Percentiles rank a stretch among this genome's conserved stretches.
Evolutionary conservation across 2,113 vertebrate species (phyloP).

Genomic region (Todiramphus chloris): DNA sequence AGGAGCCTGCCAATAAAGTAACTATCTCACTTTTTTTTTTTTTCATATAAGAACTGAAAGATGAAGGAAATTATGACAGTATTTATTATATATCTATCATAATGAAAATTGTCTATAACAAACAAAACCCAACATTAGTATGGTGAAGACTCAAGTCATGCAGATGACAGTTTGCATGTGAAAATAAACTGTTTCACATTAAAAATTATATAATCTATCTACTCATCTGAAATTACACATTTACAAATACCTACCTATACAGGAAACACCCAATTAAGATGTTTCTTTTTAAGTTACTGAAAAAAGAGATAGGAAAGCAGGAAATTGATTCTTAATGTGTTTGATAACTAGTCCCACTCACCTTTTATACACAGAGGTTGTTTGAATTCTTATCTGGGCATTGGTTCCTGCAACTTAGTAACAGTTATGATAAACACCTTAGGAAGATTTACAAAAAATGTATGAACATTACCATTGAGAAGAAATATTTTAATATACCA

Average conservation of each 20-base stretch:
- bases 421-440: neutral
- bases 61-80: neutral
- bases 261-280: neutral
- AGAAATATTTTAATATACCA: neutral
- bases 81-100: neutral
- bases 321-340: neutral
- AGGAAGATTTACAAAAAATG: neutral
- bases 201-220: neutral
- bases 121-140: neutral
- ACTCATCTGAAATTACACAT: neutral
- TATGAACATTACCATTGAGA: neutral
- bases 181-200: neutral
- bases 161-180: neutral
- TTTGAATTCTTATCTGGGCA: neutral
- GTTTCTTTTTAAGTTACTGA: neutral
- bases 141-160: neutral
- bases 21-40: accelerated
- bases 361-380: neutral
- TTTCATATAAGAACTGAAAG: neutral
- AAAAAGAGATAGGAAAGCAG: neutral
- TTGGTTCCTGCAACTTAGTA: neutral
- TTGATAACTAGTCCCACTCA: neutral
- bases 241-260: neutral
- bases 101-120: neutral
- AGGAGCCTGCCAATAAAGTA: neutral